Base-by-base conservation (phyloP, 2,888 invertebrate species). In the Allacma fusca region DNA sequence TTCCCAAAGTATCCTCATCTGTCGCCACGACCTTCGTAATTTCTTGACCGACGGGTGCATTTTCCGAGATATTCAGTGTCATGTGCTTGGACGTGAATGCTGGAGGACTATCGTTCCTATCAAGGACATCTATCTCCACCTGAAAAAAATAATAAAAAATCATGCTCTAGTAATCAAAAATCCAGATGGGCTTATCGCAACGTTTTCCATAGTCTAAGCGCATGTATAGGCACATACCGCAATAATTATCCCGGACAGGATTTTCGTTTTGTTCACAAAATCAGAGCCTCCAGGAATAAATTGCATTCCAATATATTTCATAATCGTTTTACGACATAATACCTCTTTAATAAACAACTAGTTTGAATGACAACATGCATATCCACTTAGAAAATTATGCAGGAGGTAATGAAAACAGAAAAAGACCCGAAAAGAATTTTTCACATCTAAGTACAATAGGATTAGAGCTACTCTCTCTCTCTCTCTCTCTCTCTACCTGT, bases 81-180 rank as follows among this genome's bases (percentile, higher is more conserved):
- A 92, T 88, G 21, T 92, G 92, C 44, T 92, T 90, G 81, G 92
- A 91, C 84, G 91, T 91, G 89, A 95, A 95, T 75, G 92, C 91
- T 2, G 97, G 97, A n/a, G 96, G 95, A 85, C 94, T 95, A 89
- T 97, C 97, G 87, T 97, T 97, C 88, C 93, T 93, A 88, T 97
- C 97, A 86, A 94, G 87, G 43, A 83, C 78, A 77, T 82, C 81
- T 28, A 84, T 82, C 65, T 81, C 80, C 71, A 83, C 81, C 84
- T 84, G 77, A 26, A 28, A 62, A 59, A n/a, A n/a, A n/a, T n/a
- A 26, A 50, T 29, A n/a, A 44, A 23, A 23, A 50, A 24, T 28
- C 62, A 43, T 26, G 64, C 34, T 43, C 43, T 26, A 76, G 43
- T 59, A 69, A 19, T 26, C 62, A 23, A 65, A 44, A 26, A 72